phyloP scores from a whole-genome alignment of 2,797 vertebrate species.

The Sebastes iracundus region DNA sequence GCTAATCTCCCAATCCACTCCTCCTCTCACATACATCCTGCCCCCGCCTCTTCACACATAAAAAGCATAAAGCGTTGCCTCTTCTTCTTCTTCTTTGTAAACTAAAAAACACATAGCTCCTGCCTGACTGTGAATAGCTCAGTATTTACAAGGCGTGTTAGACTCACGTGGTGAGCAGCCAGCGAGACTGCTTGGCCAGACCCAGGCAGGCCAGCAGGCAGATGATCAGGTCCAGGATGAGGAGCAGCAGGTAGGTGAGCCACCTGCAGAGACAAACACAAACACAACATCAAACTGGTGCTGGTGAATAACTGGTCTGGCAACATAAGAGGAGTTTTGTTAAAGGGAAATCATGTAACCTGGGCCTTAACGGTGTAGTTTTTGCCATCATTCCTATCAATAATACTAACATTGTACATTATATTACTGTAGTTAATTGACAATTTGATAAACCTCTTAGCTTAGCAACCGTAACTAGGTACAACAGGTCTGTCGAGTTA shows the following conservation, averaged over 20 bases:
- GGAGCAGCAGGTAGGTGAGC: constrained; percentile 93
- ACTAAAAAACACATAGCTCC: neutral
- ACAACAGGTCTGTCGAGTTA: too few species aligned
- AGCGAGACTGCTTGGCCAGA: constrained; percentile 92
- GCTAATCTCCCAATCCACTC: neutral
- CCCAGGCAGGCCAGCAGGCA: constrained; percentile 94
- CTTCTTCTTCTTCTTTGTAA: neutral
- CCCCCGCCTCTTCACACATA: neutral
- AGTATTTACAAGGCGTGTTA: neutral
- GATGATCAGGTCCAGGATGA: constrained; percentile 91
- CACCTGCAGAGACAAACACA: constrained; percentile 82
- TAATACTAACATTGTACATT: too few species aligned
- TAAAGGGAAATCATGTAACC: neutral
- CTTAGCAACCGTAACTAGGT: too few species aligned
- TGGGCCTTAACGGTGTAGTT: neutral
- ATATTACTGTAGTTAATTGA: too few species aligned
- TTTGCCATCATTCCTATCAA: neutral
- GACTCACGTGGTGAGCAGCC: constrained; percentile 93
- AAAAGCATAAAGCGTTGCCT: neutral
- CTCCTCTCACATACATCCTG: neutral
- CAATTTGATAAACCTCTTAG: too few species aligned
- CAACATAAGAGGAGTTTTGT: neutral
- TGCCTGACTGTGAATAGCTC: neutral
- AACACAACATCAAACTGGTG: neutral
- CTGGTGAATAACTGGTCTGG: neutral